Base-by-base conservation (phyloP, 30 jellyfish, hydroid and myxozoan genomes). In the Aurelia aurita region DNA sequence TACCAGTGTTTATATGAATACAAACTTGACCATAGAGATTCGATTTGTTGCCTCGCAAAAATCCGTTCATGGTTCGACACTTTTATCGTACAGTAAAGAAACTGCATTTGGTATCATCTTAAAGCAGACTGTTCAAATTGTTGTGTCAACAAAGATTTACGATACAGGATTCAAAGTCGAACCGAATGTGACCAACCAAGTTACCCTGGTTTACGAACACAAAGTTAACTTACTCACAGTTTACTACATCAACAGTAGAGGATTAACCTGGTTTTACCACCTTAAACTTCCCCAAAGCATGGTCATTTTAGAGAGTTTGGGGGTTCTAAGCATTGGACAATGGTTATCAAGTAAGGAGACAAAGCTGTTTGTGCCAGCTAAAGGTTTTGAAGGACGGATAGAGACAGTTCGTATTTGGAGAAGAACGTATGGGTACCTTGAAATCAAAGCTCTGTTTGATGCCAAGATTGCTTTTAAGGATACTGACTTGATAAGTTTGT, bases 281-380 rank as follows among this genome's bases (percentile, higher is more conserved):
- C 21, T 70, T 14, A 28, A 13, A 8, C 43, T 84, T 7, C 82
- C 87, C 12, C 44, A 59, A 28, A 84, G 27, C 20, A 3, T 71
- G 18, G 19, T 20, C 32, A 9, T 84, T 65, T 71, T 84, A 26
- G 87, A 62, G 45, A 53, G 66, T 5, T 61, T 84, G 5, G 93
- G 93, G n/a, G 81, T 84, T 19, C 19, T 84, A 6, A 71, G 82
- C 47, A 61, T 84, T 43, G 93, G 93, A 23, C 93, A 84, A 75
- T 84, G 93, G 93, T 53, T 71, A 10, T 44, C 87, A 16, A 71
- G 87, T 69, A 60, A 26, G 19, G 87, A 59, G 23, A 62, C 87
- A 32, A 84, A 29, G 74, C 45, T 15, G 7, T 84, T 73, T 57
- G 9, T 73, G 60, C 87, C 87, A 4, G 87, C 87, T 5, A 57